Base-by-base conservation (phyloP, 2,888 invertebrate species). In the Dynastes hyllus region DNA sequence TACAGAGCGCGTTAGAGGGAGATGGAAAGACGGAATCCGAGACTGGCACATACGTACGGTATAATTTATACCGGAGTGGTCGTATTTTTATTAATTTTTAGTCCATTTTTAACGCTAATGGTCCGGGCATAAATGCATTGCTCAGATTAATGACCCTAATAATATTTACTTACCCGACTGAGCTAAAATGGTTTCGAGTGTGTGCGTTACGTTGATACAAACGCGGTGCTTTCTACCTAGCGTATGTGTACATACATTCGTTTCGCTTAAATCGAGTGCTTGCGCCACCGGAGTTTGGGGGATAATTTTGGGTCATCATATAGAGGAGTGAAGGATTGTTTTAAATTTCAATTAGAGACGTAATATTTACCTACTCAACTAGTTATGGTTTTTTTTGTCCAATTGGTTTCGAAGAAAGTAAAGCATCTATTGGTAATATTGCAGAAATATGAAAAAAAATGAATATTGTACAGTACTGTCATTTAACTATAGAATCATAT, bases 11-110 rank as follows among this genome's bases (percentile, higher is more conserved):
- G 75, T 45, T 63, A 79, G 81, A 45, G 29, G 11, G 51, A 69
- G 69, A 51, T 2, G 50, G 51, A 4, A 63, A 45, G 8, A 11
- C 2, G 11, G 45, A 63, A 9, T 32, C 5, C 51, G 51, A 69
- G 51, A 29, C n/a, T 13, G n/a, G 37, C 66, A 67, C 40, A 45
- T 67, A 67, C 55, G 45, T 29, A 50, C 79, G 83, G 80, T 69
- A 70, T 45, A 58, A 37, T 50, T 65, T 76, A 65, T 65, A 73
- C 61, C 50, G 79, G 83, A 80, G 76, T 78, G 83, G 82, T 83
- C 85, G 84, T 85, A 85, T 85, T 85, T 85, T 85, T 85, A 85
- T 85, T 85, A 85, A 85, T 85, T 85, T 85, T 81, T 83, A 81
- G 83, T 83, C 84, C 84, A 85, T 85, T 85, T 85, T 84, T 84